Evolutionary conservation across 2,113 vertebrate species (phyloP), one percentile per base, ranked within the genome.

Genomic region (Podarcis raffonei): DNA sequence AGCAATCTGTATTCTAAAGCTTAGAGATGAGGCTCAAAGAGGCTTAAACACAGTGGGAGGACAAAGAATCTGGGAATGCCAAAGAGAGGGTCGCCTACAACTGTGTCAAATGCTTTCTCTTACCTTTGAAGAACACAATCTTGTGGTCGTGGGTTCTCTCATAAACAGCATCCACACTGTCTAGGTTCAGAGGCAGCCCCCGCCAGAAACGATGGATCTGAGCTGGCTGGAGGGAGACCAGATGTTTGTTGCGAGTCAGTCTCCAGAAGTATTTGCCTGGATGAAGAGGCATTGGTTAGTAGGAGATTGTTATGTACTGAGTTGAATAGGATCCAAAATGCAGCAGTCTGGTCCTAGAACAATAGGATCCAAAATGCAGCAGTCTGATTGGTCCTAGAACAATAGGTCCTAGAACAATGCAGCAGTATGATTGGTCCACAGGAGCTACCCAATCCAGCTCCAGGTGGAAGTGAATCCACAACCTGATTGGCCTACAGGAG

Each of bases 111-210:
- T 0, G 0, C 0, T 80, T 0, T 1, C 62, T n/a, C 93, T 92
- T 95, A 99, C 99, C 99, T 98, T 98, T 98, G 93, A 99, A 99
- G 96, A 99, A 99, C 79, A 99, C 96, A 0, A 99, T 99, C 94
- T 98, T 99, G 93, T 99, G 99, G 92, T 99, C 99, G 0, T 96
- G 97, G 7, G 97, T 97, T 72, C 98, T 97, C 95, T 99, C 98
- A 0, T 99, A 99, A 11, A 99, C 98, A 0, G 99, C 98, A 0
- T 99, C 99, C 95, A 99, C 96, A 0, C 98, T 95, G 91, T 99
- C 98, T 95, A 99, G 95, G 85, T 98, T 98, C 81, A 96, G 92
- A 0, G 99, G 99, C 42, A 99, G 96, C 13, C 99, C 99, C 77
- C 98, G 96, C 99, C 99, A 99, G 97, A 99, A 99, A 6, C 98